Conservation (phyloP, 2,797 vertebrate genomes). For the Knipowitschia caucasica region DNA sequence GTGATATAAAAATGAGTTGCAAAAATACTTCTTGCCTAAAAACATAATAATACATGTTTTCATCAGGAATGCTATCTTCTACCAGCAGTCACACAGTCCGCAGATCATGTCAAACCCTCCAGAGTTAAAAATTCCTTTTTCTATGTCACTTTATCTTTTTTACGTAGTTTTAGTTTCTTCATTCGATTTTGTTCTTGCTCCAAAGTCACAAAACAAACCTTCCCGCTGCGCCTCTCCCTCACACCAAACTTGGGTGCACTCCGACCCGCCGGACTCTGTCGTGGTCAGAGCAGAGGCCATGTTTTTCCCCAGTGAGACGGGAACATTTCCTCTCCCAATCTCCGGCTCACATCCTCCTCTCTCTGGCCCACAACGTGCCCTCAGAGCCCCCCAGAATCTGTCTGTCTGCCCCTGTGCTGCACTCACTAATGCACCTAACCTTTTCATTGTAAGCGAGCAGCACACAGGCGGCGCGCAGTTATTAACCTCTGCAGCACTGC, state of each 20-base stretch:
- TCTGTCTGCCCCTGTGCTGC: slow-evolving; percentile 43
- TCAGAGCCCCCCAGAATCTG: slow-evolving; percentile 17
- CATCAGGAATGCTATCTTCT: too few species aligned
- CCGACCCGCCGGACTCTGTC: not conserved
- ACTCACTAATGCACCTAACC: slow-evolving; percentile 58
- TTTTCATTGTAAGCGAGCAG: slow-evolving; percentile 55
- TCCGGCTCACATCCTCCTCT: slow-evolving; percentile 23
- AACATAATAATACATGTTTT: too few species aligned
- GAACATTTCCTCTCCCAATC: slow-evolving; percentile 32
- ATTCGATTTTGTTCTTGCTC: not conserved
- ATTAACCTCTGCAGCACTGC: slow-evolving; percentile 60
- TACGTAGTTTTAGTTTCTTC: not conserved
- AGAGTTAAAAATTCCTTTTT: not conserved
- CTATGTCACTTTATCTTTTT: not conserved
- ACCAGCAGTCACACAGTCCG: too few species aligned
- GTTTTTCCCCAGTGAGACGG: slow-evolving; percentile 25
- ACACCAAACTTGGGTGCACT: not conserved
- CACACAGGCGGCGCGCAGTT: slow-evolving; percentile 54
- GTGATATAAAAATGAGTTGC: too few species aligned
- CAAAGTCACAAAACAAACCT: not conserved
- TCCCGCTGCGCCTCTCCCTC: not conserved
- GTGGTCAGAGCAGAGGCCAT: slow-evolving; percentile 9
- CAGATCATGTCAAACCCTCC: too few species aligned
- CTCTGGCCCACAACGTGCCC: slow-evolving; percentile 8
- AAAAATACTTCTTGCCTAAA: too few species aligned